These are phyloP conservation scores for Drosophila meridiana DNA, from an alignment of 2,888 invertebrate species.

Conservation along the genomic window DNA sequence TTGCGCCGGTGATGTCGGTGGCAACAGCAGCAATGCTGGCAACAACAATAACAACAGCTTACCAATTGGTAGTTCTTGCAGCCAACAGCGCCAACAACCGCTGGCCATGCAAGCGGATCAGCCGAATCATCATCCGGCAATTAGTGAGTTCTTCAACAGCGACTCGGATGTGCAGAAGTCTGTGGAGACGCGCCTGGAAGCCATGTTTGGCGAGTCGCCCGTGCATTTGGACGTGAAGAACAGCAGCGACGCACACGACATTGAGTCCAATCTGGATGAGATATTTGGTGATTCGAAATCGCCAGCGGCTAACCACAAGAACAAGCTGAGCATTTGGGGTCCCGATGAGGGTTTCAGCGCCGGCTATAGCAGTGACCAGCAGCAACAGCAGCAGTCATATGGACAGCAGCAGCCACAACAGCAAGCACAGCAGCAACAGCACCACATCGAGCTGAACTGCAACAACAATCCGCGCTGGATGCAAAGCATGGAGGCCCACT, in stretches of 20 bases:
- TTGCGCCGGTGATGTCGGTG: conserved; percentile 57
- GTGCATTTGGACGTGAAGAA: conserved; percentile 80
- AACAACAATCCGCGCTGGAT: conserved; percentile 84
- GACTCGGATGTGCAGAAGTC: conserved; percentile 84
- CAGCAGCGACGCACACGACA: conserved; percentile 76
- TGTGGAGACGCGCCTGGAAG: conserved; percentile 84
- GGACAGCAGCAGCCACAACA: conserved; percentile 43
- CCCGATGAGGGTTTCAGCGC: conserved; percentile 57
- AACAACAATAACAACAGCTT: conserved; percentile 32
- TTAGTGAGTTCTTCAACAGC: conserved; percentile 83
- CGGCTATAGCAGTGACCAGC: conserved; percentile 38
- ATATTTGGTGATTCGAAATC: conserved; percentile 84
- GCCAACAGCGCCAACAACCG: conserved; percentile 79
- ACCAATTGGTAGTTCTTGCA: conserved; percentile 62
- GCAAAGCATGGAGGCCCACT: conserved; percentile 84
- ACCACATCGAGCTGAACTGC: conserved; percentile 81
- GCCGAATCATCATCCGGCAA: conserved; percentile 74
- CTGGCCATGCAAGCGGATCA: conserved; percentile 63
- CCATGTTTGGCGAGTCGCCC: conserved; percentile 85
- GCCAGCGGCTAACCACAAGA: conserved; percentile 52
- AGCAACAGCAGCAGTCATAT: conserved; percentile 48
- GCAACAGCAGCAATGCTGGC: conserved; percentile 53
- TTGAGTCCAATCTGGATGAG: conserved; percentile 84
- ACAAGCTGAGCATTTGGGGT: conserved; percentile 76
- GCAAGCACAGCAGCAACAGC: conserved; percentile 65